Conservation (phyloP, 2,888 invertebrate species). For the Helleia helle region DNA sequence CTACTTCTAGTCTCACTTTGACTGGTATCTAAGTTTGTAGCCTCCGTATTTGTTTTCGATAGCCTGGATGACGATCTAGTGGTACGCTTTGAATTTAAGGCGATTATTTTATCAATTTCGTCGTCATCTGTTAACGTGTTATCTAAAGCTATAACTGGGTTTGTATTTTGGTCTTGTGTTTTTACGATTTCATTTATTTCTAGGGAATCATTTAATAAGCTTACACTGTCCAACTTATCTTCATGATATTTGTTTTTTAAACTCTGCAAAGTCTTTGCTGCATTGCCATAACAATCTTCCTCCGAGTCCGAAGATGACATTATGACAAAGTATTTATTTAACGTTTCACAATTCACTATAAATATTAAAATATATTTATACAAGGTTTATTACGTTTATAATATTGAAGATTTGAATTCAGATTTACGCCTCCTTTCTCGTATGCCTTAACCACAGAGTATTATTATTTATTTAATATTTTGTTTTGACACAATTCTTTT, state of each 20-base stretch:
- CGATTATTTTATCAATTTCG: slow-evolving; percentile 11
- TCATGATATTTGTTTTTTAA: slow-evolving; percentile 36
- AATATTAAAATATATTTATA: too few relatives aligned
- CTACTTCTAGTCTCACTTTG: slow-evolving; percentile 12
- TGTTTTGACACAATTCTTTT: too few relatives aligned
- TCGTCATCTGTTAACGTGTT: slow-evolving; percentile 9
- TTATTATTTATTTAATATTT: too few relatives aligned
- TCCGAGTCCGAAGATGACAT: slow-evolving; percentile 55
- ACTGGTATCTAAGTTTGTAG: slow-evolving; percentile 6
- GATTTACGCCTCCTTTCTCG: too few relatives aligned
- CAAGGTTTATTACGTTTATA: too few relatives aligned
- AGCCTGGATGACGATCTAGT: not conserved
- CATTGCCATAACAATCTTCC: slow-evolving; percentile 54
- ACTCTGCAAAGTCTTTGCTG: slow-evolving; percentile 37
- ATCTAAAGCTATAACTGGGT: not conserved
- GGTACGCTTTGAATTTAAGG: slow-evolving; percentile 8
- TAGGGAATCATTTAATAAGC: slow-evolving; percentile 25
- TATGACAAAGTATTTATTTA: too few relatives aligned
- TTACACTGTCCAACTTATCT: slow-evolving; percentile 28
- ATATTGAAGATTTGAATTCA: too few relatives aligned
- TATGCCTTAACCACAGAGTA: too few relatives aligned
- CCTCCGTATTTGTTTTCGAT: slow-evolving; percentile 15
- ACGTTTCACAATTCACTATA: too few relatives aligned
- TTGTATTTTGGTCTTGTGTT: not conserved
- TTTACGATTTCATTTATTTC: slow-evolving; percentile 10